Evolutionary conservation across 2,113 vertebrate species (phyloP).

Genomic region (Myrmecophaga tridactyla): DNA sequence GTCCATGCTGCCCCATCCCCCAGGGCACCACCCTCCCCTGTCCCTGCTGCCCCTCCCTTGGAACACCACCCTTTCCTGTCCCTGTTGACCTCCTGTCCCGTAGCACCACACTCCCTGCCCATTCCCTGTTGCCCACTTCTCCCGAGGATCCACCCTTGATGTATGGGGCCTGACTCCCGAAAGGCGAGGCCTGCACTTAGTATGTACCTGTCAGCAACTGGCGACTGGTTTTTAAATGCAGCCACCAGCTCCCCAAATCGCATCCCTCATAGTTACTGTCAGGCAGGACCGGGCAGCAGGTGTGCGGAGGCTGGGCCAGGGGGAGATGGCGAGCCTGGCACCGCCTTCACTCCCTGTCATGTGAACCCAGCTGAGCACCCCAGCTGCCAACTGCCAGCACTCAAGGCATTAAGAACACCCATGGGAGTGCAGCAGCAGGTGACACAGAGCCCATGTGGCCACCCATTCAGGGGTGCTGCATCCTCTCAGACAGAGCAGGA

Average conservation of each 20-base stretch:
- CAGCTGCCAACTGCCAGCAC: constrained; percentile 82
- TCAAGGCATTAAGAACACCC: constrained; percentile 75
- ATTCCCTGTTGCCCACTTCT: no score
- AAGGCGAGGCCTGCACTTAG: background rate
- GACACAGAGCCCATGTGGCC: constrained; percentile 51
- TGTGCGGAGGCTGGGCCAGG: constrained; percentile 56
- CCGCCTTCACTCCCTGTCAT: constrained; percentile 85
- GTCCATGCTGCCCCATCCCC: no score
- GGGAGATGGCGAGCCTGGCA: constrained; percentile 86
- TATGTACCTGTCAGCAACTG: background rate
- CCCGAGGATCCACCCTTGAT: background rate
- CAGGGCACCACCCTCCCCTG: no score
- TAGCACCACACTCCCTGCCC: no score
- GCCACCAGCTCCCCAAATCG: background rate
- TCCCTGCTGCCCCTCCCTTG: no score
- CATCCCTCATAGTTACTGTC: constrained; percentile 41
- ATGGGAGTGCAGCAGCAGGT: background rate
- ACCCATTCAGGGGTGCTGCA: constrained; percentile 72
- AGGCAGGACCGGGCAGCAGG: constrained; percentile 77
- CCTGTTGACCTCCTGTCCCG: no score
- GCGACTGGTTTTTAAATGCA: background rate
- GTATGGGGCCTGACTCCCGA: background rate
- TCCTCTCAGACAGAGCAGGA: constrained; percentile 76
- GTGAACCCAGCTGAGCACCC: constrained; percentile 80
- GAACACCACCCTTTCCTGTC: no score